Evolutionary conservation across 2,888 invertebrate genomes (phyloP), one percentile per base, ranked within the genome.

Genomic region (Drosophila aldrichi): DNA sequence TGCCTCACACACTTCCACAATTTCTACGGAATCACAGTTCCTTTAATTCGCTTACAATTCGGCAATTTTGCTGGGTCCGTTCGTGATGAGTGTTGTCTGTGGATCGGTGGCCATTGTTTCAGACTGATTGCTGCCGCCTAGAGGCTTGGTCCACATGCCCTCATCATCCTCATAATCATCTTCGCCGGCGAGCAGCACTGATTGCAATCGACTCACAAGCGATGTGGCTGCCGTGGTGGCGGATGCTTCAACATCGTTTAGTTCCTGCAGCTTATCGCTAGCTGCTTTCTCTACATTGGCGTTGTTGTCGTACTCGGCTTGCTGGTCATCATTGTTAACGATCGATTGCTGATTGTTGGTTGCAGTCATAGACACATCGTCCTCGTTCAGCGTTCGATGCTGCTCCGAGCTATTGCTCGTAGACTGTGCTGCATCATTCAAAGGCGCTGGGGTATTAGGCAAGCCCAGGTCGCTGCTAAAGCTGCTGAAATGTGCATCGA

Each of bases 61-160:
- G 48, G 74, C 74, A 29, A 62, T 56, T 77, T 86, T 79, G 58
- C 70, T 81, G 58, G 91, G 91, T 18, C 91, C 91, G 64, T 91
- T 91, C 29, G 79, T 70, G 32, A 80, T 65, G 25, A 77, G 34
- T 3, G 70, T 46, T 32, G 70, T 18, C 38, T 64, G 74, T n/a
- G 66, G 52, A n/a, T 78, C 73, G 8, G 80, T 63, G n/a, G 71
- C 20, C 34, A 61, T 54, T 25, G 25, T 67, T 14, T 67, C 63
- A 40, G 74, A 34, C 22, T 49, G 34, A 56, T 73, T 77, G 59
- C 72, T 81, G 52, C 73, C 80, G n/a, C 91, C 91, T 25, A 91
- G 63, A n/a, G 91, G 91, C 62, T 91, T 91, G 29, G 91, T 91
- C 91, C 91, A 91, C 90, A 91, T 91, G 58, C 91, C 91, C 57